These are phyloP conservation scores for Oceanodroma tethys DNA, from an alignment of 2,113 vertebrate species.

Conservation along the genomic window DNA sequence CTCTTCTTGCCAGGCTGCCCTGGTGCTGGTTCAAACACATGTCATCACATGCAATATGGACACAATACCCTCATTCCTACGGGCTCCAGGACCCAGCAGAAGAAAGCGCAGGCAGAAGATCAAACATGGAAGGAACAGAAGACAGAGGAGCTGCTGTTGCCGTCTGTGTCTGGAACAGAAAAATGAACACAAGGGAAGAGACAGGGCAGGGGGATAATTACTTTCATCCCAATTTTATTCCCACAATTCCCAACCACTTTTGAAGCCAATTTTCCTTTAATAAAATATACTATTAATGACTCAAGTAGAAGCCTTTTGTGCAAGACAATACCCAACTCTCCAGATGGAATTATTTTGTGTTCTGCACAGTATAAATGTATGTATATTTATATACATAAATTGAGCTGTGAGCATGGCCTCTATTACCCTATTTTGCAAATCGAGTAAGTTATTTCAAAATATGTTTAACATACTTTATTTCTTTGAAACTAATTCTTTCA, in stretches of 20 bases:
- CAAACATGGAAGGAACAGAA: slow-evolving; percentile 73
- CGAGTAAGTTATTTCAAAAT: slow-evolving; percentile 56
- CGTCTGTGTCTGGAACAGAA: slow-evolving; percentile 62
- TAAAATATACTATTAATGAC: slow-evolving; percentile 79
- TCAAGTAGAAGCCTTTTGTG: slow-evolving; percentile 73
- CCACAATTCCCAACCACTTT: slow-evolving; percentile 78
- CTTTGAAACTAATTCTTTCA: slow-evolving; percentile 61
- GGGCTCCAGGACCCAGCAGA: slow-evolving; percentile 61
- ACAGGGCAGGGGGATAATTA: slow-evolving; percentile 73
- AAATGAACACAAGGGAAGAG: slow-evolving; percentile 62
- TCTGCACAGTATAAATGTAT: slow-evolving; percentile 48
- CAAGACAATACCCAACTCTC: slow-evolving; percentile 71
- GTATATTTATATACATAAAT: slow-evolving; percentile 48
- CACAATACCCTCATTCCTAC: slow-evolving; percentile 65
- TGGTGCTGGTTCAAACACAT: slow-evolving; percentile 48
- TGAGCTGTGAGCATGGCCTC: slow-evolving; percentile 24
- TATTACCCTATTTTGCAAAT: slow-evolving; percentile 43
- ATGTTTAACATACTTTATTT: slow-evolving; percentile 56
- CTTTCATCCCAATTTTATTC: slow-evolving; percentile 77
- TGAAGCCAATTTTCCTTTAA: slow-evolving; percentile 82
- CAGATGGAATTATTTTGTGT: slow-evolving; percentile 67
- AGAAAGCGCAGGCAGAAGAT: slow-evolving; percentile 74
- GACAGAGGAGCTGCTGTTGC: slow-evolving; percentile 60
- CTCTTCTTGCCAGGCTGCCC: not conserved
- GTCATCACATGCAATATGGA: slow-evolving; percentile 58